Evolutionary conservation across 2,888 invertebrate genomes (phyloP), one percentile per base, ranked within the genome.

Genomic region (Steromphala cineraria): DNA sequence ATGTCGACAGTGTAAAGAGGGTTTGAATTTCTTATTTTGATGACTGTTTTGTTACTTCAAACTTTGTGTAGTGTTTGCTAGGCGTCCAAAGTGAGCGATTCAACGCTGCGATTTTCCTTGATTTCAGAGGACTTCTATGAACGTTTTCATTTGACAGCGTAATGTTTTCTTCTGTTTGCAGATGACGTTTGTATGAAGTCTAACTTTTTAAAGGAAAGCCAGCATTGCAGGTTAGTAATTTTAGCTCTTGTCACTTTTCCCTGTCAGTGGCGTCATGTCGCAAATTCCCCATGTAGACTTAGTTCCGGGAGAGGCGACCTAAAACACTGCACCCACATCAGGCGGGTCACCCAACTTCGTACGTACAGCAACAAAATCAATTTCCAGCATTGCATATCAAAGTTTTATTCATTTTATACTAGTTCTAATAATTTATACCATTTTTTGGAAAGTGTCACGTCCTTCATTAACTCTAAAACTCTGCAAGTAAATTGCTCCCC

Each of bases 81-180:
- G 13, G 62, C 62, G n/a, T 62, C 62, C 62, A 28, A 62, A 62
- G 62, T 62, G 62, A 62, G 28, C 62, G 62, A 62, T 62, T 62
- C 62, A 62, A 62, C 62, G 62, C 62, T 62, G 62, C 62, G 62
- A 28, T 62, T 62, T 62, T 62, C 24, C 62, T 15, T 24, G 62
- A 24, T 62, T 62, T n/a, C 28, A 24, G 24, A 15, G 62, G 24
- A 62, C 28, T 24, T 62, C 21, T 17, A 24, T 28, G 15, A 62
- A 62, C 62, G 62, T 62, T 62, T 62, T 28, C 28, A 24, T 28
- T 28, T 62, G 62, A 62, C 62, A 62, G 28, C 62, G 24, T 24
- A 62, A 17, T 62, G 10, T 28, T 62, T 62, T 62, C 46, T 62
- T 24, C 15, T 62, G 24, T 62, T 62, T 24, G 28, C 62, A 62